Base-by-base conservation (phyloP, 2,113 vertebrate species). In the Semnornis frantzii region DNA sequence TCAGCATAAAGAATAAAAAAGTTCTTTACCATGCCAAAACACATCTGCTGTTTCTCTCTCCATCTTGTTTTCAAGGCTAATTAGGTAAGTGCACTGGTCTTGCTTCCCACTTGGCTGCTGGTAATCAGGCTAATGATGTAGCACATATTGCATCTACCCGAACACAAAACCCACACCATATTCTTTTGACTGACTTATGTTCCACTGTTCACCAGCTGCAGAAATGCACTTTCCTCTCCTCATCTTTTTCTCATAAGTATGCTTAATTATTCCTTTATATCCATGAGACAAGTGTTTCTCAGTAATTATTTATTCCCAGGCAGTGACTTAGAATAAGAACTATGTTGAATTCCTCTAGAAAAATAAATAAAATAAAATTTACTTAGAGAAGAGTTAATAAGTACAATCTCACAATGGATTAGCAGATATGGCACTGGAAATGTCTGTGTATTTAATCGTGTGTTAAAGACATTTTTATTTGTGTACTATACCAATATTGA, bases 101-200 rank as follows among this genome's bases (percentile, higher is more conserved):
- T 19, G 21, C 27, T 54, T 70, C 28, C 28, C 25, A 33, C 10
- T 5, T 16, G 4, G 34, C 9, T 71, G 52, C 8, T 59, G 75
- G 65, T 46, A 27, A 80, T 33, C 48, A 85, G 66, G 39, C 33
- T 44, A 55, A 21, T 24, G 15, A 79, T 8, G 24, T 9, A 70
- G 42, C n/a, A 48, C 12, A 12, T 34, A 52, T 5, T 8, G 5
- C 17, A 54, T 17, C 21, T 42, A 70, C 30, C 37, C 30, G 30
- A 70, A 55, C 0, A 0, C 12, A 31, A 79, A 64, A 9, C 8
- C 6, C 5, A 0, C 34, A 79, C 6, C 14, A 12, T 66, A 71
- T 59, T 28, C 42, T 75, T 78, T 60, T 33, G 13, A 33, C 15
- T 46, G 59, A 76, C 15, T 30, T 62, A 6, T 57, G 21, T 59